These are phyloP conservation scores for Microcebus griseorufus DNA, from an alignment of 2,113 vertebrate species.

Conservation along the genomic window DNA sequence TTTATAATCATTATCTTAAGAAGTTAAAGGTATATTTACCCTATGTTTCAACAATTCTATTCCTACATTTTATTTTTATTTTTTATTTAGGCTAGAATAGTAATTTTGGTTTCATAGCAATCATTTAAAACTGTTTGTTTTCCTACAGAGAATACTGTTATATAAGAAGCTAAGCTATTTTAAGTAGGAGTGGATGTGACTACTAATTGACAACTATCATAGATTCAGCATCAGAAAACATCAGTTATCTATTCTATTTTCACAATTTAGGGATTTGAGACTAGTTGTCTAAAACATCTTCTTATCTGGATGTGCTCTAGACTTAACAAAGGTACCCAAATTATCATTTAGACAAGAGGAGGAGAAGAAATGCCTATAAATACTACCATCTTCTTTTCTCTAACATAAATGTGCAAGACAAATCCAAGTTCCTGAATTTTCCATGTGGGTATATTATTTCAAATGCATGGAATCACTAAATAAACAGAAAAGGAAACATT, in stretches of 20 bases:
- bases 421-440: not conserved
- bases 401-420: constrained; percentile 38
- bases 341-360: constrained; percentile 49
- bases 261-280: constrained; percentile 6
- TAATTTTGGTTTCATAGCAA: constrained; percentile 5
- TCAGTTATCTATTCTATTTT: constrained; percentile 16
- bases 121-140: constrained; percentile 29
- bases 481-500: constrained; percentile 19
- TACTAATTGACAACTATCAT: constrained; percentile 54
- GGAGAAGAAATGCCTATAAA: not conserved
- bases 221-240: constrained; percentile 43
- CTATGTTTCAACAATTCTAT: not conserved
- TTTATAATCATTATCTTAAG: constrained; percentile 15
- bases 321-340: constrained; percentile 45
- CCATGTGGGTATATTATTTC: not conserved
- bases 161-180: constrained; percentile 27
- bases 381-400: not conserved
- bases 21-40: not conserved
- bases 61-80: too few species aligned
- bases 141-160: not conserved
- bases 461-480: constrained; percentile 4
- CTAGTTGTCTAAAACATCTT: constrained; percentile 39
- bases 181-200: not conserved
- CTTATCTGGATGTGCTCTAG: not conserved
- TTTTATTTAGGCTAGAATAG: not conserved